These are phyloP conservation scores for Ochropleura leucogaster DNA, from an alignment of 2,888 invertebrate species.

Conservation along the genomic window DNA sequence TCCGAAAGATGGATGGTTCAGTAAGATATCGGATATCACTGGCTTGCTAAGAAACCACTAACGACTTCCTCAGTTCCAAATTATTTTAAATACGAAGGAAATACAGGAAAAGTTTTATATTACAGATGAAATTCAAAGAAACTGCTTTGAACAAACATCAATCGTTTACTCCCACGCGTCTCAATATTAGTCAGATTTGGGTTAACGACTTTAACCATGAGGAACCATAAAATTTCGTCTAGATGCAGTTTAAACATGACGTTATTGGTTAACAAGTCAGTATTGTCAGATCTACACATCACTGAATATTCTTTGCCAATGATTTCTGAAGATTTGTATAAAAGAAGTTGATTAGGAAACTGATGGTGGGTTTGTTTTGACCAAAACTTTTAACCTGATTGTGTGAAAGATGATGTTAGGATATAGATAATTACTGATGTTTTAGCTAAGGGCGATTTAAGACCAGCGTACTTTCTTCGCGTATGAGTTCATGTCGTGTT, in stretches of 20 bases:
- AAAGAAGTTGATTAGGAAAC: background rate
- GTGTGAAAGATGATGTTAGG: background rate
- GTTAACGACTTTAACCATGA: constrained; percentile 41
- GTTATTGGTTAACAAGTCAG: constrained; percentile 10
- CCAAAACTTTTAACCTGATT: background rate
- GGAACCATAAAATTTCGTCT: constrained; percentile 36
- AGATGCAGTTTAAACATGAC: constrained; percentile 5
- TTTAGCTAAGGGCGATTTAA: background rate
- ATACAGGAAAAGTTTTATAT: constrained; percentile 30
- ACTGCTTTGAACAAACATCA: constrained; percentile 35
- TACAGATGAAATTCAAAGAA: constrained; percentile 17
- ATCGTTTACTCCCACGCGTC: constrained; percentile 29
- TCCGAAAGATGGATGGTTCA: constrained; percentile 5
- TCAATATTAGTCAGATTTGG: constrained; percentile 54
- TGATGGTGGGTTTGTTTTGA: background rate
- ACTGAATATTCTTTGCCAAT: background rate
- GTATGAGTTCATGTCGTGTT: background rate
- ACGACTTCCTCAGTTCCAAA: background rate
- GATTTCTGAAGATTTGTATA: background rate
- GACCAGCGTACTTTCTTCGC: background rate
- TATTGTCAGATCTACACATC: background rate
- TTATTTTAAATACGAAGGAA: background rate
- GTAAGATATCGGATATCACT: background rate
- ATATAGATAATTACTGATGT: background rate
- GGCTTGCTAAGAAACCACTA: background rate